Base-by-base conservation (phyloP, 2,797 vertebrate genomes). In the Smutsia temminckii region DNA sequence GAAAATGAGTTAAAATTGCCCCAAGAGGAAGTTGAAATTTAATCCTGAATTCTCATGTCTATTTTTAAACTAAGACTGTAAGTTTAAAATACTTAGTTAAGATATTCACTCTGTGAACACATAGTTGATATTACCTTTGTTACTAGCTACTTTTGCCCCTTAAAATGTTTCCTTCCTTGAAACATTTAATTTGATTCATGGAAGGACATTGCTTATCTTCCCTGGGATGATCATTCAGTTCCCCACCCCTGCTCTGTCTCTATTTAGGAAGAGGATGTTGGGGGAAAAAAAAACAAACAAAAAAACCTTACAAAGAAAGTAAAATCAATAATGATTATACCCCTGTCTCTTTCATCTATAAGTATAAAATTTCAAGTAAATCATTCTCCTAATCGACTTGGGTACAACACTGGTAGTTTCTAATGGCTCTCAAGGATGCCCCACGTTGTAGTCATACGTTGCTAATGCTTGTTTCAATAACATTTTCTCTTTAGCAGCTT, bases 1-100 rank as follows among this genome's bases (percentile, higher is more conserved):
- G 83, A 89, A 83, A 95, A 93, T 87, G 71, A 96, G 37, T 95
- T 81, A 96, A 93, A 95, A 89, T 86, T 96, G 85, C 23, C 89
- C 74, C 32, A 89, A 40, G 74, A 87, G 66, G 49, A 88, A 87
- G 51, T 78, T 91, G 69, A 91, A 91, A 29, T 51, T 79, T 66
- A 78, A 21, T 89, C 18, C 77, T 90, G 42, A 91, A 81, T 94
- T 95, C 75, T 84, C 85, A 85, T 85, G 27, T 37, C 66, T 94
- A 55, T 91, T 95, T 95, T 95, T 87, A 91, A 93, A 91, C 16
- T 90, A 86, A 91, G 34, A 66, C 13, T 51, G 78, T 79, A 16
- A 29, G 18, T 94, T 94, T 69, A 17, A 95, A 85, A 81, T 93
- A 87, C 14, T 37, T 55, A 2, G 46, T 66, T 92, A 90, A 57